phyloP scores from a whole-genome alignment of 2,797 vertebrate species.

The Glossophaga mutica region DNA sequence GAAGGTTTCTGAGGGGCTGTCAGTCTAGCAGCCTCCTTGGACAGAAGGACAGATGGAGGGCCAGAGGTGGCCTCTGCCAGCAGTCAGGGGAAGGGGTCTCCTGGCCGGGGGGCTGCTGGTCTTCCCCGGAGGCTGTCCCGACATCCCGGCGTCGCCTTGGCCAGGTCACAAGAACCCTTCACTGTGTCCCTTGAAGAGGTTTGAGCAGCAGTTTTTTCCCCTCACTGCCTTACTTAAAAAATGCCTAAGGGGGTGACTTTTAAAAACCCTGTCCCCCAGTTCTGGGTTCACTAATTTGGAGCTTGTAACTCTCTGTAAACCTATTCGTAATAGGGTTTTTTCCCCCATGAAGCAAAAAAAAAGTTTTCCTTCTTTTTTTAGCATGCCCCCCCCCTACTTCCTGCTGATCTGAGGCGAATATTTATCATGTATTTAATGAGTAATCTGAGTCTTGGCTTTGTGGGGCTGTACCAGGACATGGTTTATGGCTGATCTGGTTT shows the following conservation, averaged over 20 bases:
- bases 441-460: slow-evolving; percentile 68
- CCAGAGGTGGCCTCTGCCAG: neutral
- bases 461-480: slow-evolving; percentile 58
- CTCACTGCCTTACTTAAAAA: neutral
- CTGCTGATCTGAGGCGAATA: slow-evolving; percentile 58
- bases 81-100: neutral
- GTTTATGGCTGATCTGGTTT: slow-evolving; percentile 66
- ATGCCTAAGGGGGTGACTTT: neutral
- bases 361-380: neutral
- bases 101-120: neutral
- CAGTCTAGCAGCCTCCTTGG: neutral
- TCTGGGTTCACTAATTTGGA: neutral
- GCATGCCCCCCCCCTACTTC: neutral
- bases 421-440: slow-evolving; percentile 71
- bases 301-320: neutral
- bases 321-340: neutral
- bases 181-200: neutral
- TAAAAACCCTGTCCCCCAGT: neutral
- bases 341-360: slow-evolving; percentile 34
- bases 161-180: neutral
- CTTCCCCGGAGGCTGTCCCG: fast-evolving
- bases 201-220: neutral
- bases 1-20: neutral
- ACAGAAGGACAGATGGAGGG: neutral
- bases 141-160: fast-evolving